phyloP scores from a whole-genome alignment of 1,140 invertebrate genomes.

The Portunus trituberculatus region DNA sequence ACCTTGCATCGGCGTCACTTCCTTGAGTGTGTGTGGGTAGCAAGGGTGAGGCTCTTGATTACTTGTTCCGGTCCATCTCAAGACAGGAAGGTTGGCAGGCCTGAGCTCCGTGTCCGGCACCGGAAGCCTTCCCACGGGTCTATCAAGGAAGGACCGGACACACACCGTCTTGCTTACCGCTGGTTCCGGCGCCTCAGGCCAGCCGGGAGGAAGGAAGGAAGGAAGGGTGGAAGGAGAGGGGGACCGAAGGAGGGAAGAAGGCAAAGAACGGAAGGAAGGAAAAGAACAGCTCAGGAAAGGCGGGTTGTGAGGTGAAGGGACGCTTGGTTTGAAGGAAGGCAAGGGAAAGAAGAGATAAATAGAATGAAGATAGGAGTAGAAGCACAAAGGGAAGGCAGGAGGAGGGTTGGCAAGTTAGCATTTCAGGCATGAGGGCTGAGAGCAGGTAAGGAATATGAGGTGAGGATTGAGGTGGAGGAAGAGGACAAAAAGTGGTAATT shows the following conservation, averaged over 20 bases:
- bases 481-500: too few relatives aligned
- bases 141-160: slow-evolving; percentile 27
- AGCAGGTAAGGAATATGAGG: too few relatives aligned
- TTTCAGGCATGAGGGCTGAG: too few relatives aligned
- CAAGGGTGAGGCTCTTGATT: neutral
- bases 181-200: slow-evolving; percentile 46
- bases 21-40: neutral
- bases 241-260: neutral
- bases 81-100: neutral
- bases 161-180: slow-evolving; percentile 33
- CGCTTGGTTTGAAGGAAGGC: neutral
- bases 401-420: neutral
- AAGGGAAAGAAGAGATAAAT: neutral
- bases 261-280: neutral
- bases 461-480: too few relatives aligned
- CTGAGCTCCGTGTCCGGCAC: neutral
- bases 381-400: neutral
- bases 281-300: neutral
- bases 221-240: neutral
- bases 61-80: neutral
- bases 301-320: neutral
- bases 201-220: neutral
- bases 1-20: too few relatives aligned
- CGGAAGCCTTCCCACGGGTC: slow-evolving; percentile 57
- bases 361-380: neutral